Percentiles rank a stretch among this genome's conserved stretches.
Evolutionary conservation across 2,113 vertebrate species (phyloP).

Genomic region (Brachirus orientalis): DNA sequence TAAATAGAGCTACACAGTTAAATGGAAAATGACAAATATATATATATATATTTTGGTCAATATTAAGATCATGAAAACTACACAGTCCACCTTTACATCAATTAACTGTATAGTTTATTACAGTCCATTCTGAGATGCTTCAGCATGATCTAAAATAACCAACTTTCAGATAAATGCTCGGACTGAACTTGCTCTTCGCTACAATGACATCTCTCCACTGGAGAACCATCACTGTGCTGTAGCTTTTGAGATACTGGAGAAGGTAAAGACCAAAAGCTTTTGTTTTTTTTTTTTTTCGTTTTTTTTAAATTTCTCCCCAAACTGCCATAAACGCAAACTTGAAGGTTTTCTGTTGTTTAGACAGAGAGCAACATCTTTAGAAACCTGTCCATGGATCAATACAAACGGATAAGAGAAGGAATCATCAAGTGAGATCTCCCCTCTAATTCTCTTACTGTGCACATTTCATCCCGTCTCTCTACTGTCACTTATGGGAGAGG

Average conservation of each 20-base stretch:
- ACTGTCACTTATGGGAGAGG: background rate
- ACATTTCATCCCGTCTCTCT: background rate
- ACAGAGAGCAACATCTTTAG: slow-evolving; percentile 84
- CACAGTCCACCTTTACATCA: no score
- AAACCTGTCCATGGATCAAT: slow-evolving; percentile 81
- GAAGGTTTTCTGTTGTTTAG: slow-evolving; percentile 49
- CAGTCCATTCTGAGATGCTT: no score
- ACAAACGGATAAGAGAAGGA: slow-evolving; percentile 83
- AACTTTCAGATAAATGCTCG: slow-evolving; percentile 81
- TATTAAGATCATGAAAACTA: no score
- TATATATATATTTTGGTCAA: no score
- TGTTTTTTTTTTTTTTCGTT: background rate
- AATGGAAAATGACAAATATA: no score
- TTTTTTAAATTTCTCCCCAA: background rate
- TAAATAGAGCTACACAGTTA: no score
- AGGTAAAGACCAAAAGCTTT: slow-evolving; percentile 51
- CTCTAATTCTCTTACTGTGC: background rate
- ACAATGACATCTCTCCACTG: slow-evolving; percentile 86
- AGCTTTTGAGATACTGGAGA: slow-evolving; percentile 83
- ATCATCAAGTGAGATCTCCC: slow-evolving; percentile 81
- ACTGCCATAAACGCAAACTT: background rate
- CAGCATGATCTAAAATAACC: no score
- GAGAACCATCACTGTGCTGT: slow-evolving; percentile 87
- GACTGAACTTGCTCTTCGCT: slow-evolving; percentile 83
- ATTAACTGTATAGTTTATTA: no score